phyloP scores from a whole-genome alignment of 2,113 vertebrate species.

The Petrocephalus zakoni region DNA sequence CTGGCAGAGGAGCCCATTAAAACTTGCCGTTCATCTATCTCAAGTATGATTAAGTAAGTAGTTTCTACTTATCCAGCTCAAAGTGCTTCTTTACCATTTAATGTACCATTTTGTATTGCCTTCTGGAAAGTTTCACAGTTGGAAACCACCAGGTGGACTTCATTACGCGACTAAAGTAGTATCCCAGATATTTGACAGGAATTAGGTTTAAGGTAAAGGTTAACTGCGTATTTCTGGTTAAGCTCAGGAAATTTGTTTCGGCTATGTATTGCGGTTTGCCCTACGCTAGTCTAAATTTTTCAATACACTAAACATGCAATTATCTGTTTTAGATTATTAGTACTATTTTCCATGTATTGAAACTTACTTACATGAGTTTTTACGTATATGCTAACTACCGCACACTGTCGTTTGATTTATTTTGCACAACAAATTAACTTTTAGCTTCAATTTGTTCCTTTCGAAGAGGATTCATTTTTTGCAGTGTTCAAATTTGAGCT shows the following conservation, averaged over 20 bases:
- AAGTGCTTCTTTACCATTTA: constrained; percentile 12
- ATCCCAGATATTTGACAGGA: not conserved
- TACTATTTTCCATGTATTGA: not conserved
- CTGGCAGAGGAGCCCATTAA: constrained; percentile 2
- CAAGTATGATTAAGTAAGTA: constrained; percentile 10
- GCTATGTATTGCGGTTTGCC: not conserved
- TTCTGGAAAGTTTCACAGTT: constrained; percentile 1
- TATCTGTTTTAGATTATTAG: not conserved
- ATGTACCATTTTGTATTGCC: not conserved
- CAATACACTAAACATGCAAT: not conserved
- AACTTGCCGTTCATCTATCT: constrained; percentile 2
- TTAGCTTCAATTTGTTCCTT: not conserved
- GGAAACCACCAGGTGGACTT: not conserved
- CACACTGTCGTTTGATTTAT: not conserved
- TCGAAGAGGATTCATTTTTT: not conserved
- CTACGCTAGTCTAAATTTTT: not conserved
- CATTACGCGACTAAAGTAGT: not conserved
- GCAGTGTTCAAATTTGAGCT: not conserved
- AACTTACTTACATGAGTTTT: not conserved
- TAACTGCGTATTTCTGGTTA: not conserved
- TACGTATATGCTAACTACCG: not conserved
- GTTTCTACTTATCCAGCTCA: not conserved
- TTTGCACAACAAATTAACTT: not conserved
- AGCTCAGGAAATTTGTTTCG: not conserved
- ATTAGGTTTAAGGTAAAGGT: not conserved